Conservation (phyloP, 2,113 vertebrate genomes). For the Alosa alosa region DNA sequence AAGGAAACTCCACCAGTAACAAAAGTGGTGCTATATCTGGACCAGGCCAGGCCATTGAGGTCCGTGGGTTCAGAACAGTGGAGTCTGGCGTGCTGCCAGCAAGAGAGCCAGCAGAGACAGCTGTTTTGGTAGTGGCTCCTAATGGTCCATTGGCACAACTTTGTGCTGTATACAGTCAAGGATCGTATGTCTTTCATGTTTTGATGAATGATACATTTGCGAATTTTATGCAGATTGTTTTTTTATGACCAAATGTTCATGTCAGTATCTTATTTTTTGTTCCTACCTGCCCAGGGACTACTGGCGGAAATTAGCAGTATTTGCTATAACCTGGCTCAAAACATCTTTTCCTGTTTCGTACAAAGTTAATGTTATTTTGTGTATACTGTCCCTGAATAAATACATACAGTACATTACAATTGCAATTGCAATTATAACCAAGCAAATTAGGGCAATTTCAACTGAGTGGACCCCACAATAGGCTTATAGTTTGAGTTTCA, state of each 20-base stretch:
- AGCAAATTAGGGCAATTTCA: background rate
- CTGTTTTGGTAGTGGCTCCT: background rate
- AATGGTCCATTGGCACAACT: background rate
- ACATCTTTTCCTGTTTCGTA: too few relatives aligned
- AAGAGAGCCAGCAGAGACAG: background rate
- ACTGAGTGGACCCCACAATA: background rate
- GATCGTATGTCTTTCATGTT: background rate
- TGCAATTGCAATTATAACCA: too few relatives aligned
- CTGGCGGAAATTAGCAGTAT: too few relatives aligned
- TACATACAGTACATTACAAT: too few relatives aligned
- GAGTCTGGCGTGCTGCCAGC: background rate
- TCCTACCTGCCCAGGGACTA: too few relatives aligned
- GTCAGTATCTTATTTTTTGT: too few relatives aligned
- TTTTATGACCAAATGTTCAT: too few relatives aligned
- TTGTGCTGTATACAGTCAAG: background rate
- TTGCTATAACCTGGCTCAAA: too few relatives aligned
- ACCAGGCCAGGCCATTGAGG: background rate
- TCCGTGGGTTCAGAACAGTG: background rate
- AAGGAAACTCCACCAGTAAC: slow-evolving; percentile 22
- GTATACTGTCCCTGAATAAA: too few relatives aligned
- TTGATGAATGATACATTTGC: background rate
- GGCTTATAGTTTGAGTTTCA: background rate
- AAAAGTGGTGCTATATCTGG: background rate
- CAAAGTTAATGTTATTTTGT: too few relatives aligned
- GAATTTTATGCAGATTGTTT: background rate